These are phyloP conservation scores for Psephotus haematonotus DNA, from an alignment of 2,113 vertebrate genomes.

Conservation along the genomic window DNA sequence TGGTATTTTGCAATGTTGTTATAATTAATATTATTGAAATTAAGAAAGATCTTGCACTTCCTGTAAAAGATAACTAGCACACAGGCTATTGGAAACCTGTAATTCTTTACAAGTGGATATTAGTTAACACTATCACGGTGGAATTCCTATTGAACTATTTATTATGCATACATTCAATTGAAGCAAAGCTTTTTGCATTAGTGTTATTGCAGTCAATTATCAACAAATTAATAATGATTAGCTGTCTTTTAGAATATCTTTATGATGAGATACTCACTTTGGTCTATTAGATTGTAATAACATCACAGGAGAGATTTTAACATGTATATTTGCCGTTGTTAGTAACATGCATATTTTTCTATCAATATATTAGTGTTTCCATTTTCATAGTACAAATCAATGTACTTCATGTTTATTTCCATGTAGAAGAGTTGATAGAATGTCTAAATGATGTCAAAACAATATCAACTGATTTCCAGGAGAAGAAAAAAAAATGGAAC, in stretches of 20 bases:
- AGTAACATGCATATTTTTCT: neutral
- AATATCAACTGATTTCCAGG: neutral
- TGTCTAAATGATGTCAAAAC: neutral
- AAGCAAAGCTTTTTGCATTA: slow-evolving; percentile 18
- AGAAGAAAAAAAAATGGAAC: neutral
- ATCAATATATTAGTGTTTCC: neutral
- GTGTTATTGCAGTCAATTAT: slow-evolving; percentile 8
- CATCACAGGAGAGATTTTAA: neutral
- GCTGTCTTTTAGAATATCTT: neutral
- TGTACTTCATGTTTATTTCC: neutral
- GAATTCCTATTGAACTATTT: slow-evolving; percentile 43
- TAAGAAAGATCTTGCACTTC: slow-evolving; percentile 36
- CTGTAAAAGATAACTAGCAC: neutral
- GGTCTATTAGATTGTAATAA: neutral
- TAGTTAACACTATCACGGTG: slow-evolving; percentile 47
- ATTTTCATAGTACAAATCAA: neutral
- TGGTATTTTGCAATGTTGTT: slow-evolving; percentile 25
- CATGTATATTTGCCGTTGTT: neutral
- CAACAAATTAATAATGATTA: slow-evolving; percentile 35
- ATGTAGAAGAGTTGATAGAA: neutral
- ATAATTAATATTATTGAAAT: slow-evolving; percentile 42
- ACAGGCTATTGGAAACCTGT: slow-evolving; percentile 20
- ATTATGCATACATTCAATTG: neutral
- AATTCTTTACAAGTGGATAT: slow-evolving; percentile 16
- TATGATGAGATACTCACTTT: neutral